Percentiles rank a stretch among this genome's conserved stretches.
These are phyloP conservation scores for Heloderma charlesbogerti DNA, from an alignment of 2,113 vertebrate genomes.

Conservation along the genomic window DNA sequence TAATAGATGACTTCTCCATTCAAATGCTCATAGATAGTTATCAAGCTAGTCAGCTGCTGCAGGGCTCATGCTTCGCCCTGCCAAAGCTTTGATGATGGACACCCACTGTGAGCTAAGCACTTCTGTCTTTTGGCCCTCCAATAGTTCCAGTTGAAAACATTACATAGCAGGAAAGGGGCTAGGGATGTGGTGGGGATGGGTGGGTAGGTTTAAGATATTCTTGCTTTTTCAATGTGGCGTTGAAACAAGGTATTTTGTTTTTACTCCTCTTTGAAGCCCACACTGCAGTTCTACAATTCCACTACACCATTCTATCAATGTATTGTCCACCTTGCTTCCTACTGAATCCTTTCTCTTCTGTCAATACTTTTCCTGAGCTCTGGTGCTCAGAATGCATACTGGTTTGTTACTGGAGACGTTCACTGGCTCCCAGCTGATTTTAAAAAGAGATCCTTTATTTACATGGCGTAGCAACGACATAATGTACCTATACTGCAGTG, in stretches of 20 bases:
- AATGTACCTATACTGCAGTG: constrained; percentile 67
- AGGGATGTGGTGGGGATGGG: background rate
- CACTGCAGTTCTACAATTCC: background rate
- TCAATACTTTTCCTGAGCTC: background rate
- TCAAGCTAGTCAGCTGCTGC: constrained; percentile 64
- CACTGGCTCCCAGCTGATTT: constrained; percentile 54
- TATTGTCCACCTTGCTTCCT: fast-evolving
- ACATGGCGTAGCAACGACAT: constrained; percentile 68
- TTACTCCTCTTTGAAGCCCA: background rate
- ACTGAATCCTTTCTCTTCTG: background rate
- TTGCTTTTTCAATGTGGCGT: background rate
- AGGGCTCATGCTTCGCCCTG: constrained; percentile 58
- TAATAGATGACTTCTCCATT: constrained; percentile 59
- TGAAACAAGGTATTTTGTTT: background rate
- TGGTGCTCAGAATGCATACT: background rate
- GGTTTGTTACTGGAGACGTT: constrained; percentile 52
- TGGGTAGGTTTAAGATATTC: background rate
- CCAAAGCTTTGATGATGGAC: constrained; percentile 63
- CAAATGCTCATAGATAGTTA: constrained; percentile 69
- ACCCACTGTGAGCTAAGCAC: constrained; percentile 45
- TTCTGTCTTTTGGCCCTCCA: constrained; percentile 56
- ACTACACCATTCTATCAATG: background rate
- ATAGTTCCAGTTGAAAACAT: background rate
- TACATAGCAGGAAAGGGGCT: background rate
- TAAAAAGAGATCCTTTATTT: constrained; percentile 70